Conservation (phyloP, 2,113 vertebrate species). For the Hippocampus barbouri region DNA sequence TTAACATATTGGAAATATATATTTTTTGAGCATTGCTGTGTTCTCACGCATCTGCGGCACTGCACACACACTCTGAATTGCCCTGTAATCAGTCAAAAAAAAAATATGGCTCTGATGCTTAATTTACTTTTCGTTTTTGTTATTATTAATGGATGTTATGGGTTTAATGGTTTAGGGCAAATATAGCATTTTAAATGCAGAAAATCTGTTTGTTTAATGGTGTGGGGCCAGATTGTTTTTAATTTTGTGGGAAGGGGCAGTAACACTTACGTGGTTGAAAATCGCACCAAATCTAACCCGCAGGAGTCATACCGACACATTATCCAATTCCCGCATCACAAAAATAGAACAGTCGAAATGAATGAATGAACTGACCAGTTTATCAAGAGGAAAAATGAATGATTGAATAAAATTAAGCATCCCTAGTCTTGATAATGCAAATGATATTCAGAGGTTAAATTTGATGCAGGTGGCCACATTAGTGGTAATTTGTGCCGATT, state of each 20-base stretch:
- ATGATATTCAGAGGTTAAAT: slow-evolving; percentile 76
- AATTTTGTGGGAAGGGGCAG: neutral
- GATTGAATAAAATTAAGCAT: slow-evolving; percentile 39
- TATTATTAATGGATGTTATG: neutral
- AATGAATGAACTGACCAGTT: slow-evolving; percentile 14
- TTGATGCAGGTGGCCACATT: slow-evolving; percentile 81
- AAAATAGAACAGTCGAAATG: neutral
- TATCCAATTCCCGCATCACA: neutral
- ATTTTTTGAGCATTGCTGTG: neutral
- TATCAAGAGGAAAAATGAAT: slow-evolving; percentile 9
- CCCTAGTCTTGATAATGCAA: slow-evolving; percentile 63
- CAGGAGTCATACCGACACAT: neutral
- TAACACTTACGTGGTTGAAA: neutral
- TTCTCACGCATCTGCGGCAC: neutral
- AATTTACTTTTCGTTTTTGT: neutral
- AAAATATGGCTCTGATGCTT: neutral
- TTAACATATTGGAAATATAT: neutral
- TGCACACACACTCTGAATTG: neutral
- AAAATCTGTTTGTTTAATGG: neutral
- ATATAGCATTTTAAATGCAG: neutral
- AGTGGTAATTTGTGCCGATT: slow-evolving; percentile 77
- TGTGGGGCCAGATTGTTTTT: neutral
- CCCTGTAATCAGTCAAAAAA: neutral
- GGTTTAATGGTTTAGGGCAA: neutral
- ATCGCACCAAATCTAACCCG: neutral